Evolutionary conservation across 2,797 vertebrate genomes (phyloP), one percentile per base, ranked within the genome.

Genomic region (Helostoma temminkii): DNA sequence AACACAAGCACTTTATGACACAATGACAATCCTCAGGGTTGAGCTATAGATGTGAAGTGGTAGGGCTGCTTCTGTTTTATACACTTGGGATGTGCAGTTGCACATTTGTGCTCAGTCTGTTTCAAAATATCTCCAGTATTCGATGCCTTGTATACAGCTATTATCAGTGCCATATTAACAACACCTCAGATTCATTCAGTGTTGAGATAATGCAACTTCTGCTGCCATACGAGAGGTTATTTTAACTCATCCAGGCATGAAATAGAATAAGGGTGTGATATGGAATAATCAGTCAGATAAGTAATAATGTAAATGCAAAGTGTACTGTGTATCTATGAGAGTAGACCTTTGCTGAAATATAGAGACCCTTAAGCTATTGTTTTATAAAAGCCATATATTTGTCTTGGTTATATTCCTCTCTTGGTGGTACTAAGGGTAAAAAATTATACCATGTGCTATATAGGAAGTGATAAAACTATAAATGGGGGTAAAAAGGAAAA

Each of bases 301-400:
- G 39, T 71, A 56, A 43, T 52, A 32, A 63, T 46, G 61, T 53
- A 45, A 82, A 74, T 53, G 10, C 10, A 45, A 47, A 8, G 50
- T 76, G 53, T 50, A 26, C 32, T 34, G 32, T 34, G 32, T 81
- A 36, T 61, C 58, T 63, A 43, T 62, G 65, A 67, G 56, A 55
- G 36, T 45, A 26, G 34, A n/a, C 49, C 30, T 16, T 55, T 37
- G 36, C 16, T 78, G 52, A 80, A 66, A 61, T 53, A 71, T 8
- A 5, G n/a, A 25, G 32, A 74, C 59, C 71, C 64, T 63, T 62
- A 57, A 84, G 71, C 55, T 65, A 71, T 45, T 66, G 45, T 82
- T 77, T 83, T 67, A 86, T 85, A 76, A 79, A 60, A 76, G 43
- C 18, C 54, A 21, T 76, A 70, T 69, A 84, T 88, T 82, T 80